A percentile compares a stretch with the other conserved stretches of the same genome.
Conservation (phyloP, 1,140 invertebrate genomes). For the Drosophila oshimai region DNA sequence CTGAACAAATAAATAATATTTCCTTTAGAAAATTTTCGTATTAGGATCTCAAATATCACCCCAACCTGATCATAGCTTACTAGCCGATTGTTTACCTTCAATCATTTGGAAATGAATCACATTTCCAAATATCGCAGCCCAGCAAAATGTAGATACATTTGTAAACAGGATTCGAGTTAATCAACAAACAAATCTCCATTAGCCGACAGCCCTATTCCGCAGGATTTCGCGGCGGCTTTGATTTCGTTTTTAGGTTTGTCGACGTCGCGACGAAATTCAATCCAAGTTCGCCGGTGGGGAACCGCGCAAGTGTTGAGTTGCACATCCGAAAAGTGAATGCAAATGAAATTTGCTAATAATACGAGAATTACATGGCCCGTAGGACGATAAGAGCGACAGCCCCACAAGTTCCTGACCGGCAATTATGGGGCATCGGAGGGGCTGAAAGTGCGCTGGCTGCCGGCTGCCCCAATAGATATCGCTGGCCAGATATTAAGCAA, state of each 20-base stretch:
- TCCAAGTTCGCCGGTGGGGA: neutral
- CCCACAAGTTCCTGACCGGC: constrained; percentile 13
- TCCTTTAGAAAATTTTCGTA: too few species aligned
- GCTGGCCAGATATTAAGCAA: constrained; percentile 11
- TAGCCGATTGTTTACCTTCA: too few species aligned
- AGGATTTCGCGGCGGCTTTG: neutral
- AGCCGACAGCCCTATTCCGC: neutral
- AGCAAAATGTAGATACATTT: constrained; percentile 8
- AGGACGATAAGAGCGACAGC: constrained; percentile 9
- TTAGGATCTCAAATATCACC: too few species aligned
- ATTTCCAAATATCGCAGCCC: neutral
- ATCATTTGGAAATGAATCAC: neutral
- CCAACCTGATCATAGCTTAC: neutral
- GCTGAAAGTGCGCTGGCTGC: neutral
- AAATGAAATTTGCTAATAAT: constrained; percentile 46
- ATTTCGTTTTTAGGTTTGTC: neutral
- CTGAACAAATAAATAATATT: too few species aligned
- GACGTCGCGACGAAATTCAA: constrained; percentile 10
- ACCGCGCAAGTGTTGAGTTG: constrained; percentile 9
- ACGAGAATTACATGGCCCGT: constrained; percentile 29
- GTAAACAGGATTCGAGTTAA: constrained; percentile 7
- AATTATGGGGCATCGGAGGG: constrained; percentile 31
- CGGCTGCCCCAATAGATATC: constrained; percentile 7
- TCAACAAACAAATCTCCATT: constrained; percentile 19
- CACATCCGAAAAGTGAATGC: constrained; percentile 40